Base-by-base conservation (phyloP, 2,888 invertebrate species). In the Lycaena phlaeas region DNA sequence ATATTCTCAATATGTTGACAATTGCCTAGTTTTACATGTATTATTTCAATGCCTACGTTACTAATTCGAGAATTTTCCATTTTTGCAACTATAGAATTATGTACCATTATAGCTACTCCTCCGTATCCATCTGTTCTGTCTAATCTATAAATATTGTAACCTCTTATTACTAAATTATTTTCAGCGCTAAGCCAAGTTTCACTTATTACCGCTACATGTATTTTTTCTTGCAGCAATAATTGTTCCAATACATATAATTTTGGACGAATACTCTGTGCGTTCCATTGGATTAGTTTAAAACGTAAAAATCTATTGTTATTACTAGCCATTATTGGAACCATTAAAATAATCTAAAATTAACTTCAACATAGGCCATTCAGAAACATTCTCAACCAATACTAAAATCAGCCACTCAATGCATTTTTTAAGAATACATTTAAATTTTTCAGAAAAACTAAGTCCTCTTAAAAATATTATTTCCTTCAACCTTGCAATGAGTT, bases 111-210 rank as follows among this genome's bases (percentile, higher is more conserved):
- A 4, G 48, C 47, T 4, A 52, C 45, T 1, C 49, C 48, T 1
- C 48, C 48, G 22, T 44, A 49, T 4, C 38, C 27, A 29, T 49
- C 48, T 18, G 2, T 1, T 11, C 50, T 12, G 15, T 50, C 45
- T 7, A 31, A 18, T 22, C 49, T 28, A 29, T 15, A 46, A 17
- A 43, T 36, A 11, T 42, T 44, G 15, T 49, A 50, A 0, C 17
- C 38, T 4, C n/a, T 40, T 4, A 52, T 11, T 4, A 22, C 26
- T 1, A 48, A 11, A 9, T 4, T 1, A 11, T 5, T 30, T 0
- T 44, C 41, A 2, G 40, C 12, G 2, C 39, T 39, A 2, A 51
- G 27, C 50, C 54, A 54, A 1, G 51, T 52, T 40, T 54, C 52
- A 27, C 44, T 41, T 6, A 51, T 1, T 2, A 45, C 29, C 3